Evolutionary conservation across 1,140 invertebrate genomes (phyloP).

Genomic region (Anastatus disparis): DNA sequence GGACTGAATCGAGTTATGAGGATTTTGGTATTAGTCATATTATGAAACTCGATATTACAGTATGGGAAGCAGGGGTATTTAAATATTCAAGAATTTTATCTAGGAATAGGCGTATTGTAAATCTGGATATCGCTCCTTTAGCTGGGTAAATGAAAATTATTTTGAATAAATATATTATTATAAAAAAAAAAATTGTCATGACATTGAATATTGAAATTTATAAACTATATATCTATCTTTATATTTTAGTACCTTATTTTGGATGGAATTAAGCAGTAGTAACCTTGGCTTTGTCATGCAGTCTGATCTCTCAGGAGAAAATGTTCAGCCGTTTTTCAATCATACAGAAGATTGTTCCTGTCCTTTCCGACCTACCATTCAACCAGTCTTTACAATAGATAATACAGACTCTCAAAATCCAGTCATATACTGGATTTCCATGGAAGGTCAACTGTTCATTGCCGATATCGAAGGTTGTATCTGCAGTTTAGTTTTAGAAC

Average conservation of each 20-base stretch:
- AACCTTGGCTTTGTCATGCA: conserved; percentile 73
- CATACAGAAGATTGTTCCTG: conserved; percentile 62
- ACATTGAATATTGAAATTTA: background rate
- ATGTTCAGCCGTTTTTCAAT: conserved; percentile 72
- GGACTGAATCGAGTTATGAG: conserved; percentile 73
- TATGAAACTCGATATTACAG: conserved; percentile 55
- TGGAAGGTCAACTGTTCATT: conserved; percentile 71
- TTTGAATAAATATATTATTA: conserved; percentile 8
- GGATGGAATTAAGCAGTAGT: conserved; percentile 72
- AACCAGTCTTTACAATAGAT: conserved; percentile 74
- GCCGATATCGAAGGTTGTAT: conserved; percentile 76
- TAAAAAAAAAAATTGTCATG: background rate
- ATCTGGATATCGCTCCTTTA: conserved; percentile 78
- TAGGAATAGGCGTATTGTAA: conserved; percentile 67
- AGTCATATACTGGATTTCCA: conserved; percentile 74
- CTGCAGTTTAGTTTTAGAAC: conserved; percentile 72
- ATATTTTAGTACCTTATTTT: conserved; percentile 75
- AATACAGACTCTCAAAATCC: conserved; percentile 70
- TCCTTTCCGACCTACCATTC: conserved; percentile 67
- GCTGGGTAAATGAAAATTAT: conserved; percentile 65
- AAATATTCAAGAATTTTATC: conserved; percentile 65
- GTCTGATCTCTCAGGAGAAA: conserved; percentile 69
- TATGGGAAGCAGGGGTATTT: conserved; percentile 62
- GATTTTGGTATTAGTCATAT: conserved; percentile 54
- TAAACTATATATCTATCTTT: conserved; percentile 14